Percentiles rank a stretch among this genome's conserved stretches.
Conservation (phyloP, 2,113 vertebrate species). For the Gasterosteus aculeatus region DNA sequence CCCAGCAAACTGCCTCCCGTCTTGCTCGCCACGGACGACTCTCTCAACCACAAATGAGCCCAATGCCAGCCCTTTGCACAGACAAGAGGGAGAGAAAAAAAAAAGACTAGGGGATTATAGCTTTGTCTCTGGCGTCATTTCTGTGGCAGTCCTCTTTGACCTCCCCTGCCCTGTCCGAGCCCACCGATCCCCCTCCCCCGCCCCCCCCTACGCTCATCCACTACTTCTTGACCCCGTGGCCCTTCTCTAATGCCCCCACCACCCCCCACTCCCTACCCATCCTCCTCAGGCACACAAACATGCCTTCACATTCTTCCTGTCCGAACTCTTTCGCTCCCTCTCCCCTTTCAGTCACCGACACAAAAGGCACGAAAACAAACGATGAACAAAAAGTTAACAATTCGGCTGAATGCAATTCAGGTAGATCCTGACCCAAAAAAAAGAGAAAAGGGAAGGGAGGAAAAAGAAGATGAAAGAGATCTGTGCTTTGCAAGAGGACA, state of each 20-base stretch:
- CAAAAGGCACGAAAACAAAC: constrained; percentile 83
- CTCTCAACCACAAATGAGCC: constrained; percentile 88
- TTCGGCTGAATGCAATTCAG: constrained; percentile 81
- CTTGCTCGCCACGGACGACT: constrained; percentile 83
- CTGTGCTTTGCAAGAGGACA: constrained; percentile 83
- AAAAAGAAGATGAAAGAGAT: constrained; percentile 81
- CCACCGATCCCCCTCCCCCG: constrained; percentile 62
- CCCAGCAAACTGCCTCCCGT: constrained; percentile 86
- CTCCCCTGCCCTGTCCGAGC: constrained; percentile 74
- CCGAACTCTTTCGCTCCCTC: constrained; percentile 75
- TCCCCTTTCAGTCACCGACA: constrained; percentile 82
- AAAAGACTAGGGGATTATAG: constrained; percentile 87
- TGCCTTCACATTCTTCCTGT: constrained; percentile 85
- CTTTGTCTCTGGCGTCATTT: constrained; percentile 85
- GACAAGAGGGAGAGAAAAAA: constrained; percentile 83
- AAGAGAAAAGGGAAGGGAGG: constrained; percentile 63
- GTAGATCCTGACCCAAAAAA: constrained; percentile 79
- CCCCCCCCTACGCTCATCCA: constrained; percentile 58
- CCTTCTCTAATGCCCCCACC: constrained; percentile 61
- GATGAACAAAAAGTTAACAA: constrained; percentile 81
- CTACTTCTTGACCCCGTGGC: constrained; percentile 75
- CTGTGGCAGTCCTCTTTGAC: constrained; percentile 85
- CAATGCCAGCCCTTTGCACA: constrained; percentile 81
- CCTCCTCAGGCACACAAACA: constrained; percentile 76
- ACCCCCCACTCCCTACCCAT: constrained; percentile 25